These are phyloP conservation scores for Physeter macrocephalus DNA, from an alignment of 2,113 vertebrate genomes.

Conservation along the genomic window DNA sequence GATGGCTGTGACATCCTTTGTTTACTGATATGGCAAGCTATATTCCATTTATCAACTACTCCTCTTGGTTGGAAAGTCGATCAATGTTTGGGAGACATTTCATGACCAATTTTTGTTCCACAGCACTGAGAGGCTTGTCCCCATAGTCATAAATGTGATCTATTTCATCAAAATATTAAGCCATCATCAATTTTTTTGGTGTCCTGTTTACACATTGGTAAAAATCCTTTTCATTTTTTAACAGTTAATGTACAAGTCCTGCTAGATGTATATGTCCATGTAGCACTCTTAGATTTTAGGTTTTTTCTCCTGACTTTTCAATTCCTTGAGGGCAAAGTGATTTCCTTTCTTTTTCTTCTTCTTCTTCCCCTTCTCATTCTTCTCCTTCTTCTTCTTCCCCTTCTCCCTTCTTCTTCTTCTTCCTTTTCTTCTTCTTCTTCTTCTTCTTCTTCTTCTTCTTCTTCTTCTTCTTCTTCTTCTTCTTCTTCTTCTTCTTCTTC, in stretches of 20 bases:
- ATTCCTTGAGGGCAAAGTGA: neutral
- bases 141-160: neutral
- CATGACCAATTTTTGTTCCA: neutral
- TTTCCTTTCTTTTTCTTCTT: neutral
- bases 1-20: neutral
- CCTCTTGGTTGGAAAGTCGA: neutral
- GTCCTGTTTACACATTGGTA: neutral
- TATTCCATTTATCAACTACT: neutral
- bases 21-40: neutral
- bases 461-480: neutral
- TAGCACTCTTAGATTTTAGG: neutral
- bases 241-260: neutral
- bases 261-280: neutral
- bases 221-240: neutral
- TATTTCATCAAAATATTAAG: neutral
- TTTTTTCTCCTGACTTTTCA: neutral
- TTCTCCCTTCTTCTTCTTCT: neutral
- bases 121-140: neutral
- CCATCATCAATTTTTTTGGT: neutral
- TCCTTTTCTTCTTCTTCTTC: neutral
- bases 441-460: no score
- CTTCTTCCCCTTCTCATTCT: neutral
- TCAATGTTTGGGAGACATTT: neutral
- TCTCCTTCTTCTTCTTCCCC: neutral
- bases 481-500: no score